Conservation (phyloP, 1,140 invertebrate genomes). For the Drosophila malerkotliana region DNA sequence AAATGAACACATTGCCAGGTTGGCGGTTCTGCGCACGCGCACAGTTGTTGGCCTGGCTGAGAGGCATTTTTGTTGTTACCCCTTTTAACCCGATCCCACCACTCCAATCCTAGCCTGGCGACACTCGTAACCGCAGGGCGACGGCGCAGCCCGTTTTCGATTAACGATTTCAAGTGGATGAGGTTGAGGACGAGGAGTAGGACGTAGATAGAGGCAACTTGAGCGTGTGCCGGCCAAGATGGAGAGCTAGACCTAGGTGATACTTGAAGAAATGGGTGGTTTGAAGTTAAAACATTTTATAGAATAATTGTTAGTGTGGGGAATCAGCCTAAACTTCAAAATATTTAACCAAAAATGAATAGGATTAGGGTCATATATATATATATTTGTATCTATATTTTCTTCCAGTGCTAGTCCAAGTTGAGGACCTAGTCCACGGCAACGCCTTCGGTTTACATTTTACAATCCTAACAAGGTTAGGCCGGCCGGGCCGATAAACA, state of each 20-base stretch:
- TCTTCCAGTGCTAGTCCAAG: slow-evolving; percentile 20
- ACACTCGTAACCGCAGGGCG: slow-evolving; percentile 72
- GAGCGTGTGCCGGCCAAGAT: slow-evolving; percentile 73
- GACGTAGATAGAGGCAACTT: slow-evolving; percentile 25
- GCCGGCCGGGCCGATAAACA: slow-evolving; percentile 63
- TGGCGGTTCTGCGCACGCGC: slow-evolving; percentile 70
- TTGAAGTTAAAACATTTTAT: not conserved
- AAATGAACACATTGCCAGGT: slow-evolving; percentile 76
- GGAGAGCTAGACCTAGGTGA: slow-evolving; percentile 37
- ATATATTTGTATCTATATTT: no score
- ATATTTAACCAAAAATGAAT: no score
- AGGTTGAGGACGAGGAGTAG: slow-evolving; percentile 15
- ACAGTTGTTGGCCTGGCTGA: slow-evolving; percentile 41
- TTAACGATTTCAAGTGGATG: slow-evolving; percentile 51
- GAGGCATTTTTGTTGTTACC: slow-evolving; percentile 22
- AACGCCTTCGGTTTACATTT: slow-evolving; percentile 81
- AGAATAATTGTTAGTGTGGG: no score
- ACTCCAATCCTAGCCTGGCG: slow-evolving; percentile 33
- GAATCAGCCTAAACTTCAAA: no score
- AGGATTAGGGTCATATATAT: no score
- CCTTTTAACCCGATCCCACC: not conserved
- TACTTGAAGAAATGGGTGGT: not conserved
- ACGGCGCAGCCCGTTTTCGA: slow-evolving; percentile 67
- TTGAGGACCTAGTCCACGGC: slow-evolving; percentile 30
- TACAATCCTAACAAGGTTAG: slow-evolving; percentile 81